Evolutionary conservation across 2,113 vertebrate genomes (phyloP).

Genomic region (Nothoprocta perdicaria): DNA sequence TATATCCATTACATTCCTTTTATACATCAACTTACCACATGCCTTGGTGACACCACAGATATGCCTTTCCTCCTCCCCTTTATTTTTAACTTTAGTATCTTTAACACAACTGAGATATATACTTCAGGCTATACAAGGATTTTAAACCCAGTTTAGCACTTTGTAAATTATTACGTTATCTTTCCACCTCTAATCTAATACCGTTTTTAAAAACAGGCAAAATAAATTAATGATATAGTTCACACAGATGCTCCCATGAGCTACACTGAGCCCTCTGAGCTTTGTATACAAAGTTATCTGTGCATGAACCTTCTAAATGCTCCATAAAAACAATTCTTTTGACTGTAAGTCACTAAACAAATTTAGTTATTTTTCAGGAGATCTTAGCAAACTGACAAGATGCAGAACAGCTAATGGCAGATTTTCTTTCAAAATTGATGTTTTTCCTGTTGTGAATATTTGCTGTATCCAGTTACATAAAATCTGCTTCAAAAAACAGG

Average conservation of each 20-base stretch:
- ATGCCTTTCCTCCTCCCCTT: constrained; percentile 30
- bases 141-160: constrained; percentile 33
- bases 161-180: neutral
- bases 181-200: neutral
- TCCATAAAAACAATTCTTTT: neutral
- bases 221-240: neutral
- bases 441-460: neutral
- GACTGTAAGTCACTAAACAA: neutral
- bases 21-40: constrained; percentile 62
- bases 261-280: neutral
- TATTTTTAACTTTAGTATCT: constrained; percentile 67
- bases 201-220: neutral
- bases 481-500: neutral
- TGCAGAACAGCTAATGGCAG: neutral
- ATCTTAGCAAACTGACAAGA: neutral
- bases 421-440: neutral
- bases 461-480: neutral
- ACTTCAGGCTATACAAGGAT: neutral
- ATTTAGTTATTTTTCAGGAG: neutral
- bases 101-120: constrained; percentile 16
- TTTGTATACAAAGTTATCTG: neutral
- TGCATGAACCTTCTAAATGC: neutral
- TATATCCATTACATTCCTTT: constrained; percentile 65
- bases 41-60: constrained; percentile 54
- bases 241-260: neutral